A percentile compares a stretch with the other conserved stretches of the same genome.
phyloP scores from a whole-genome alignment of 64 coral and sea anemone genomes.

The Hydrozoanthus tunicans region DNA sequence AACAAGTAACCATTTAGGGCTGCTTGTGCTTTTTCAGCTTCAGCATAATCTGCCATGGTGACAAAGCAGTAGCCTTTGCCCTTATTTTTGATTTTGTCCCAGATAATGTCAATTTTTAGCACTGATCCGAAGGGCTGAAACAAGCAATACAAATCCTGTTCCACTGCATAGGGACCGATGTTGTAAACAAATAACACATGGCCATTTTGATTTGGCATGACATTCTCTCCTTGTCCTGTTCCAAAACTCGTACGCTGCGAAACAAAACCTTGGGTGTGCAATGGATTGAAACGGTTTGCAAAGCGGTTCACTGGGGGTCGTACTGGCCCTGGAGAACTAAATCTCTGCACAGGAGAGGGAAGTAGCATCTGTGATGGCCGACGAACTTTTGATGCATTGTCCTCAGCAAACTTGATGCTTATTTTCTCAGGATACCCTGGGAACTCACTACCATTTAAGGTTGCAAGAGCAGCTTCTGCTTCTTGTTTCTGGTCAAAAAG shows the following conservation, averaged over 20 bases:
- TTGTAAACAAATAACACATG: constrained; percentile 83
- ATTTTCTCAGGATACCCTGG: constrained; percentile 63
- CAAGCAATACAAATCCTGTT: constrained; percentile 68
- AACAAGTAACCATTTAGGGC: constrained; percentile 72
- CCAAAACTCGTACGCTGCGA: constrained; percentile 25
- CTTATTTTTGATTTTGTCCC: constrained; percentile 76
- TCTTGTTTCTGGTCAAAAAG: constrained; percentile 75
- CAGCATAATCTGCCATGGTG: constrained; percentile 68
- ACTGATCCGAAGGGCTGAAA: constrained; percentile 73
- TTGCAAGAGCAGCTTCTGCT: constrained; percentile 70
- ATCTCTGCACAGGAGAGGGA: constrained; percentile 29
- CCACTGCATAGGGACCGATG: constrained; percentile 57
- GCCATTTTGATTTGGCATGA: constrained; percentile 19
- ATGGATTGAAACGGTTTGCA: constrained; percentile 78
- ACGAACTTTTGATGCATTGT: constrained; percentile 63
- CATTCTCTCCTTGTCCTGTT: not conserved
- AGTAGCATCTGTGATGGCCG: constrained; percentile 48
- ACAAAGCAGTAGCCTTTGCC: constrained; percentile 93
- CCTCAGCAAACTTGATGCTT: constrained; percentile 80
- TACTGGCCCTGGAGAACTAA: constrained; percentile 67
- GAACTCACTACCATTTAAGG: constrained; percentile 66
- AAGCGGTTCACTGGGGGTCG: constrained; percentile 71
- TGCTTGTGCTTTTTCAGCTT: constrained; percentile 66
- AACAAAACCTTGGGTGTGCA: constrained; percentile 53
- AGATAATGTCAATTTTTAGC: constrained; percentile 86